phyloP scores from a whole-genome alignment of 2,888 invertebrate species.

The Andrena camellia region DNA sequence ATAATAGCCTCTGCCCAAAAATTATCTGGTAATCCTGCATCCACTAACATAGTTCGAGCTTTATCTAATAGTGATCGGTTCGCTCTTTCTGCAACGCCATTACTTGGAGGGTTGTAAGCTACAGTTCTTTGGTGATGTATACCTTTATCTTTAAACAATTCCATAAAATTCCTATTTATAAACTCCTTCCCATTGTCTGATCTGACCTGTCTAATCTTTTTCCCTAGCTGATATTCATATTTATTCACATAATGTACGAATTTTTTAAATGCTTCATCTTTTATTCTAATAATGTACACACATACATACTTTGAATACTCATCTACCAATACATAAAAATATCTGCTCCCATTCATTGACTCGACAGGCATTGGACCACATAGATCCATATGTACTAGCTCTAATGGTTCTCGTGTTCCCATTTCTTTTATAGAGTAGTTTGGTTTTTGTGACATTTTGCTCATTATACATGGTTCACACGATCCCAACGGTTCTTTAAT shows the following conservation, averaged over 20 bases:
- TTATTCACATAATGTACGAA: background rate
- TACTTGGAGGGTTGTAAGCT: background rate
- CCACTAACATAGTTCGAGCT: background rate
- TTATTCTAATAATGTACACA: background rate
- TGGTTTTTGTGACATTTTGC: background rate
- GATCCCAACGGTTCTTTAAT: background rate
- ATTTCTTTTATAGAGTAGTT: background rate
- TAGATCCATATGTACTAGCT: background rate
- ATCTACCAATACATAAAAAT: background rate
- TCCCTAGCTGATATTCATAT: background rate
- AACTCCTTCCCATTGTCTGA: background rate
- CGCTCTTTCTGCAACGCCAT: background rate
- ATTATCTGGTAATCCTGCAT: background rate
- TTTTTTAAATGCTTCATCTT: background rate
- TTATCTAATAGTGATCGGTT: background rate
- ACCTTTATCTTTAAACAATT: background rate
- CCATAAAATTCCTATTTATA: background rate
- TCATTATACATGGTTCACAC: background rate
- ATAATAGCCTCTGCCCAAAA: constrained; percentile 1
- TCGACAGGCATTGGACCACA: background rate
- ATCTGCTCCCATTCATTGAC: background rate
- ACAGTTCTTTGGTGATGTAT: background rate
- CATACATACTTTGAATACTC: background rate
- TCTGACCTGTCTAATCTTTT: background rate
- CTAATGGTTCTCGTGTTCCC: background rate